These are phyloP conservation scores for Pao palembangensis DNA, from an alignment of 2,113 vertebrate species.

Conservation along the genomic window DNA sequence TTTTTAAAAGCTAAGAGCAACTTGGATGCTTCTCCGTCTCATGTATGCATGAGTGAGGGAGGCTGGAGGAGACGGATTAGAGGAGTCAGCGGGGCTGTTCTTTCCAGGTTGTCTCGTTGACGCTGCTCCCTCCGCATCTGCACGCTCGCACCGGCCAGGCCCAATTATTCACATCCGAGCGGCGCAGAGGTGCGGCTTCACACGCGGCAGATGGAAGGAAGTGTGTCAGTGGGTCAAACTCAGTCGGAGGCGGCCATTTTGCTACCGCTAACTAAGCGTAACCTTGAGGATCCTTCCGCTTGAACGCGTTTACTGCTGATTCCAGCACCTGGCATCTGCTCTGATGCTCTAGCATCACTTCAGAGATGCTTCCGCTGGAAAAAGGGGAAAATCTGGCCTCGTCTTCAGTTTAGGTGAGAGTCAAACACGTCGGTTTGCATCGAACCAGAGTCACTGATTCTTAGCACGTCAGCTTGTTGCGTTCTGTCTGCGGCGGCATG, in stretches of 20 bases:
- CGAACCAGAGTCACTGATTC: background rate
- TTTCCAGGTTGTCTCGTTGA: conserved; percentile 22
- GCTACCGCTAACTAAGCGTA: conserved; percentile 38
- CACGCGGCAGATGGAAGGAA: conserved; percentile 66
- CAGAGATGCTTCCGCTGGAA: too few species aligned
- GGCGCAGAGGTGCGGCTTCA: conserved; percentile 52
- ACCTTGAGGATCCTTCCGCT: conserved; percentile 9
- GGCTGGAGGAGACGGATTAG: too few species aligned
- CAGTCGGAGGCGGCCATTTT: conserved; percentile 37
- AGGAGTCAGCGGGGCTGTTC: conserved; percentile 21
- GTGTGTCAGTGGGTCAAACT: conserved; percentile 72
- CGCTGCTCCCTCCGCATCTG: too few species aligned
- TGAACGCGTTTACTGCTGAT: too few species aligned
- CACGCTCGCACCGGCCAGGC: too few species aligned
- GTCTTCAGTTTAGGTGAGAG: conserved; percentile 24
- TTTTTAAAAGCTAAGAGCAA: conserved; percentile 16
- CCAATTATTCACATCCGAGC: conserved; percentile 43
- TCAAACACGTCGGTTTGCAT: too few species aligned
- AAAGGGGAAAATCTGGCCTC: too few species aligned
- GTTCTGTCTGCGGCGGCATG: background rate
- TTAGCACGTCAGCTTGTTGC: too few species aligned
- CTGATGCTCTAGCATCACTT: too few species aligned
- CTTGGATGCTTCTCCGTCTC: conserved; percentile 27
- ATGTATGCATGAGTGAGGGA: conserved; percentile 45
- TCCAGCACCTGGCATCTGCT: too few species aligned